phyloP scores from a whole-genome alignment of 2,888 invertebrate species.

The Dione vanillae region DNA sequence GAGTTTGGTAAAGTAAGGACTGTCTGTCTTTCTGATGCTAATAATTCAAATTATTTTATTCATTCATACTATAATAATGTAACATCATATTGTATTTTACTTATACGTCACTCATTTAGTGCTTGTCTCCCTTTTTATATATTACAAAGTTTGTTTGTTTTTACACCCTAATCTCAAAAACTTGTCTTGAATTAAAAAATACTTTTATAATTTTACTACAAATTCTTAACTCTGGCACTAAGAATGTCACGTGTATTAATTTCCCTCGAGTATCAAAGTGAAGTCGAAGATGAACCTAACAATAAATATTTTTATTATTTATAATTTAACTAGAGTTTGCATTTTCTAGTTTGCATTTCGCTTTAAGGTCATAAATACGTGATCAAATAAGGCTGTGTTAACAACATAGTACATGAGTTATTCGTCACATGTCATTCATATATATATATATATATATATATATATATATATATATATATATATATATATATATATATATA shows the following conservation, averaged over 20 bases:
- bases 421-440: neutral
- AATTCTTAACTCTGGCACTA: no score
- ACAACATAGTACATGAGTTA: neutral
- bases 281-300: neutral
- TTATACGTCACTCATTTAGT: no score
- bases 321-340: constrained; percentile 11
- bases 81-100: no score
- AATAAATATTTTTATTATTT: neutral
- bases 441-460: neutral
- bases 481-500: neutral
- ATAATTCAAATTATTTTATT: no score
- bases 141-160: neutral
- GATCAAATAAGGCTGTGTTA: constrained; percentile 25
- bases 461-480: neutral
- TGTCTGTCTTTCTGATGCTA: neutral
- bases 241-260: no score
- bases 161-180: neutral
- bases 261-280: no score
- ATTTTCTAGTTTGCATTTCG: neutral
- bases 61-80: no score
- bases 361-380: constrained; percentile 12
- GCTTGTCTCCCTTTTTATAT: no score
- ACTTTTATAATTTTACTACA: no score
- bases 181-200: neutral
- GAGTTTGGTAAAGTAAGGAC: neutral